Percentiles rank a stretch among this genome's conserved stretches.
Conservation (phyloP, 2,888 invertebrate genomes). For the Lithosia quadra region DNA sequence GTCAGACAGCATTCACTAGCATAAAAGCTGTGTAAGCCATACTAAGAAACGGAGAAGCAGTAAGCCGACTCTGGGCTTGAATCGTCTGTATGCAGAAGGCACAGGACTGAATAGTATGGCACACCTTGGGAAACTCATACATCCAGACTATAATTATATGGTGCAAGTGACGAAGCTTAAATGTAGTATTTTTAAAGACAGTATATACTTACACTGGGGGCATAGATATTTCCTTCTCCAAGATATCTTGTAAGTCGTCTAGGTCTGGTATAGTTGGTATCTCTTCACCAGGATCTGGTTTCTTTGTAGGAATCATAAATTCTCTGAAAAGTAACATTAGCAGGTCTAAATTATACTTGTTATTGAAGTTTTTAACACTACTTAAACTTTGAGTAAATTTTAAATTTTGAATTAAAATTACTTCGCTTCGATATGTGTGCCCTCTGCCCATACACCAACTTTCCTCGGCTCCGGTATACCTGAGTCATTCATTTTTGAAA, state of each 20-base stretch:
- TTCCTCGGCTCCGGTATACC: slow-evolving; percentile 77
- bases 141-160: no score
- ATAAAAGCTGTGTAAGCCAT: no score
- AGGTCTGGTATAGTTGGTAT: slow-evolving; percentile 84
- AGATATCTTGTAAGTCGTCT: slow-evolving; percentile 80
- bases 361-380: background rate
- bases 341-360: background rate
- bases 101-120: no score
- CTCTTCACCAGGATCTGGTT: slow-evolving; percentile 78
- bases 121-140: no score
- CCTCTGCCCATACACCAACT: slow-evolving; percentile 83
- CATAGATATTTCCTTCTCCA: slow-evolving; percentile 78
- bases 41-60: no score
- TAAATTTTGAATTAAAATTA: slow-evolving; percentile 43
- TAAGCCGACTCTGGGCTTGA: no score
- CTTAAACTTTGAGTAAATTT: background rate
- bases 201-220: slow-evolving; percentile 69
- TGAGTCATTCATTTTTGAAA: slow-evolving; percentile 66
- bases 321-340: slow-evolving; percentile 65
- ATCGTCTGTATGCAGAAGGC: no score
- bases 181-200: background rate
- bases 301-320: slow-evolving; percentile 77
- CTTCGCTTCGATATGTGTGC: slow-evolving; percentile 79
- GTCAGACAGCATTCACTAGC: no score
- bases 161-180: background rate